A percentile compares a stretch with the other conserved stretches of the same genome.
These are phyloP conservation scores for Astreopora myriophthalma DNA, from an alignment of 64 coral and sea anemone species.

Conservation along the genomic window DNA sequence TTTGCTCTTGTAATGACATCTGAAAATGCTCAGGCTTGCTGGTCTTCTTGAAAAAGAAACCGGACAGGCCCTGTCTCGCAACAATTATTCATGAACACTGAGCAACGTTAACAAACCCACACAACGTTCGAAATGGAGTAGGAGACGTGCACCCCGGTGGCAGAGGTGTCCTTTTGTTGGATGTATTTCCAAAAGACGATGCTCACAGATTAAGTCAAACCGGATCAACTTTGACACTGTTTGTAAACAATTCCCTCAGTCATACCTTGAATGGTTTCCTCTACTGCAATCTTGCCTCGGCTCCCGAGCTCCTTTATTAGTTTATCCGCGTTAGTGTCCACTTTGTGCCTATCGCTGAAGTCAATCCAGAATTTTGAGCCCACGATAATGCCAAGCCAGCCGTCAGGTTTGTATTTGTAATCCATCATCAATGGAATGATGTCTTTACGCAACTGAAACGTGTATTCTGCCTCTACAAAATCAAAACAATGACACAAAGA, in stretches of 20 bases:
- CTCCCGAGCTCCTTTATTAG: conserved; percentile 66
- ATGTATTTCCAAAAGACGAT: too few relatives aligned
- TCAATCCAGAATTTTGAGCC: conserved; percentile 89
- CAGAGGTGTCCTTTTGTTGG: too few relatives aligned
- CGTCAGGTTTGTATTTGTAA: conserved; percentile 56
- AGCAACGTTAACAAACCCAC: too few relatives aligned
- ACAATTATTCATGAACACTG: too few relatives aligned
- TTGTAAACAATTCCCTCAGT: neutral
- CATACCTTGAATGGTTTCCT: conserved; percentile 59
- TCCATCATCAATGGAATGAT: conserved; percentile 71
- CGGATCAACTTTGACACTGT: too few relatives aligned
- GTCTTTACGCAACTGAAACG: conserved; percentile 62
- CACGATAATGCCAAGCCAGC: conserved; percentile 72
- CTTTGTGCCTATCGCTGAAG: conserved; percentile 57
- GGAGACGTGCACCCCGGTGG: too few relatives aligned
- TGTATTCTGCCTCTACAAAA: conserved; percentile 66
- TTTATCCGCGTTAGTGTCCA: conserved; percentile 57
- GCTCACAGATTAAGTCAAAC: too few relatives aligned
- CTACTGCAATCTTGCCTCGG: conserved; percentile 45
- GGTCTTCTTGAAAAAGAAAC: too few relatives aligned
- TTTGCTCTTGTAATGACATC: too few relatives aligned
- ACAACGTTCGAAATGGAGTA: too few relatives aligned
- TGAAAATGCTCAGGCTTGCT: too few relatives aligned
- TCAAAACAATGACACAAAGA: neutral
- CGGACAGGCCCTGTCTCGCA: too few relatives aligned